phyloP scores from a whole-genome alignment of 2,113 vertebrate genomes.

The Hirundichthys speculiger region DNA sequence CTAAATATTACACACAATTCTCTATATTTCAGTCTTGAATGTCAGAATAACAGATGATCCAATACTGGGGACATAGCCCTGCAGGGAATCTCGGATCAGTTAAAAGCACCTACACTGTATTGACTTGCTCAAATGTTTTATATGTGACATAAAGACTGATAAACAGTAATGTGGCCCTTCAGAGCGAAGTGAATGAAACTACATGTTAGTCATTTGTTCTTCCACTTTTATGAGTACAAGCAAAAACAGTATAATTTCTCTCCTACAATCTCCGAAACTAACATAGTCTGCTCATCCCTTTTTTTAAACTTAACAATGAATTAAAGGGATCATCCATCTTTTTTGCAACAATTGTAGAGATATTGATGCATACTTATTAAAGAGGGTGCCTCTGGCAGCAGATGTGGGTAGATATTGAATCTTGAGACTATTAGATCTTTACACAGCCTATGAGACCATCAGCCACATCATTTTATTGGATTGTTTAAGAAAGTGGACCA shows the following conservation, averaged over 20 bases:
- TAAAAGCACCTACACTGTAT: conserved; percentile 63
- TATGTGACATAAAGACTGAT: conserved; percentile 70
- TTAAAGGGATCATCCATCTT: conserved; percentile 29
- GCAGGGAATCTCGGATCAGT: conserved; percentile 61
- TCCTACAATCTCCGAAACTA: conserved; percentile 2
- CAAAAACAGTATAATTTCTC: conserved; percentile 2
- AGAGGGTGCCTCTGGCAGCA: conserved; percentile 30
- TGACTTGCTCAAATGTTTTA: conserved; percentile 69
- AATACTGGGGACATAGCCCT: conserved; percentile 63
- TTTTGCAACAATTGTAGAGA: conserved; percentile 11
- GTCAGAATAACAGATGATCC: conserved; percentile 73
- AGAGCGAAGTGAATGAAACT: conserved; percentile 39
- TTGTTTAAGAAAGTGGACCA: conserved; percentile 8
- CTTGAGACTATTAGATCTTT: conserved; percentile 38
- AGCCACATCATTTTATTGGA: conserved; percentile 34
- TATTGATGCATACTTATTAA: conserved; percentile 41
- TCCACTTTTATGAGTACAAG: conserved; percentile 16
- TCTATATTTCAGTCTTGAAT: conserved; percentile 64
- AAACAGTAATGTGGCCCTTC: conserved; percentile 56
- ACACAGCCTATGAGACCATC: conserved; percentile 40
- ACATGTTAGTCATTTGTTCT: conserved; percentile 10
- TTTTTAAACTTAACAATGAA: conserved; percentile 9
- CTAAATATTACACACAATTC: conserved; percentile 67
- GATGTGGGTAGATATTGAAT: conserved; percentile 41
- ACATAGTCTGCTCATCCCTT: conserved; percentile 20